phyloP scores from a whole-genome alignment of 2,797 vertebrate genomes.

The Pipistrellus pipistrellus region DNA sequence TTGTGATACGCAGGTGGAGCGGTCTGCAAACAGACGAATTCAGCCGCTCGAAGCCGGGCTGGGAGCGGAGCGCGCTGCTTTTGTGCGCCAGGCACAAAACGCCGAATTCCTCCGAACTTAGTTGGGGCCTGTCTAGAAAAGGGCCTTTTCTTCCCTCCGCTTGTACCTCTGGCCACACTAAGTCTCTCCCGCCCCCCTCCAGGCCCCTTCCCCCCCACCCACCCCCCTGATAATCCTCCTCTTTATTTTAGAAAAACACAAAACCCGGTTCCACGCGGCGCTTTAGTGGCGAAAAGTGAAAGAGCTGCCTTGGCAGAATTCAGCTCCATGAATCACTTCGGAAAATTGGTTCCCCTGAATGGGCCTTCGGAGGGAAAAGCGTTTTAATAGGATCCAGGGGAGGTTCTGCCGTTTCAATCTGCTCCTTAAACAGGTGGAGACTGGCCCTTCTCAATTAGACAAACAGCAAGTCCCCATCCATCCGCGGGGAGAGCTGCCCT shows the following conservation, averaged over 20 bases:
- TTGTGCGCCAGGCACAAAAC: slow-evolving; percentile 90
- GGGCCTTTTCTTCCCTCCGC: slow-evolving; percentile 92
- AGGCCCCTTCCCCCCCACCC: slow-evolving; percentile 87
- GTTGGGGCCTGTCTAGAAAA: slow-evolving; percentile 88
- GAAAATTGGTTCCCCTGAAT: slow-evolving; percentile 94
- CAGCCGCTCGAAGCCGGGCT: slow-evolving; percentile 88
- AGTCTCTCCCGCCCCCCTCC: slow-evolving; percentile 91
- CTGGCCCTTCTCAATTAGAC: slow-evolving; percentile 92
- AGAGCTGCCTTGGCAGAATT: slow-evolving; percentile 91
- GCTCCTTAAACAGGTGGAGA: slow-evolving; percentile 95
- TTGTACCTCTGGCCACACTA: slow-evolving; percentile 93
- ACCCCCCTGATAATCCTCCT: slow-evolving; percentile 94
- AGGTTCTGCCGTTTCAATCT: slow-evolving; percentile 91
- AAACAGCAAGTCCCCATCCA: slow-evolving; percentile 89
- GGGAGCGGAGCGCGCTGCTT: slow-evolving; percentile 84
- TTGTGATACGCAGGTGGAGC: slow-evolving; percentile 93
- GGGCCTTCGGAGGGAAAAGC: slow-evolving; percentile 92
- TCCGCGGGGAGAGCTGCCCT: slow-evolving; percentile 83
- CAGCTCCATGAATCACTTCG: slow-evolving; percentile 93
- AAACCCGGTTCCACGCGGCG: slow-evolving; percentile 97
- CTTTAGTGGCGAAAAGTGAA: slow-evolving; percentile 96
- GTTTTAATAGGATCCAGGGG: slow-evolving; percentile 94
- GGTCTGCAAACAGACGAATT: slow-evolving; percentile 94
- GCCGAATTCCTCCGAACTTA: slow-evolving; percentile 95
- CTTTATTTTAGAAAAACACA: slow-evolving; percentile 95